Evolutionary conservation across 2,113 vertebrate species (phyloP), one percentile per base, ranked within the genome.

Genomic region (Euleptes europaea): DNA sequence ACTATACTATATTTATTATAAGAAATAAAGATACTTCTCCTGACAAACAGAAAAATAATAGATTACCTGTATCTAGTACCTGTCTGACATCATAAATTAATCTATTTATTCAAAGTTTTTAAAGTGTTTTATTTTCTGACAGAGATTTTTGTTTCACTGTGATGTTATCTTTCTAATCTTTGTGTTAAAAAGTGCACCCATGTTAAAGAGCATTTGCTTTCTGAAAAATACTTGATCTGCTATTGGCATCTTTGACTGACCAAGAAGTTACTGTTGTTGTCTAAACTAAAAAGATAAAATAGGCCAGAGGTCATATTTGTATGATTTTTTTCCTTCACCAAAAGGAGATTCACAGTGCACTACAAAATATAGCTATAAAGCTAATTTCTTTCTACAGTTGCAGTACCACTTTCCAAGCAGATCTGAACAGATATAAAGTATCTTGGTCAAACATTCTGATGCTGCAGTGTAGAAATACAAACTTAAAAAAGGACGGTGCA

Each of bases 1-100:
- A 54, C 85, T 86, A 76, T 80, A 84, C 67, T 89, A 90, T 2
- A 90, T 91, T 91, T 91, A 91, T 88, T 92, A 84, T 76, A 73
- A 84, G 76, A 70, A 88, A 84, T 91, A 90, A 92, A 88, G 89
- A 88, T 44, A 75, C 78, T 85, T 89, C 76, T 92, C 86, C 78
- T 84, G 83, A 79, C 85, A 91, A 78, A 67, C 77, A 84, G 85
- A 88, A 85, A 70, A 85, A 72, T 86, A 91, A 87, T 87, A 88
- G 84, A 84, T 82, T 49, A 85, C 91, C 85, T 88, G 82, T 92
- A 86, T 69, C 88, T 77, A 47, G 84, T 89, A 83, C 78, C 79
- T 80, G 88, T 66, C 78, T 86, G 85, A 63, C n/a, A 17, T 51
- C 78, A 21, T 71, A 84, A 92, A 91, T 89, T 15, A 80, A 80